Conservation (phyloP, 1,140 invertebrate species). For the Pissodes strobi region DNA sequence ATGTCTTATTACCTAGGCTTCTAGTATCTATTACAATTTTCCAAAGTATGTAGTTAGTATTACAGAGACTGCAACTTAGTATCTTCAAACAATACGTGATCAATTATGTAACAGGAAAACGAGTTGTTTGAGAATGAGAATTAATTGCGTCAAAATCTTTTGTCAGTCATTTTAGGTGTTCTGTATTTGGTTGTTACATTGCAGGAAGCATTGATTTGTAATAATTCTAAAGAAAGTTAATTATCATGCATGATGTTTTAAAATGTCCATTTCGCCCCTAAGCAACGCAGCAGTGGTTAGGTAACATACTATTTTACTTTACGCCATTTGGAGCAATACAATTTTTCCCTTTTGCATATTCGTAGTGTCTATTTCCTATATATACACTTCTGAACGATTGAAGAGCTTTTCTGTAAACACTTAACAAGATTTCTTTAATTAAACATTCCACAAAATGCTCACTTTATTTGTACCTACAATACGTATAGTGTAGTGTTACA, state of each 20-base stretch:
- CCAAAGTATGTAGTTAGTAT: background rate
- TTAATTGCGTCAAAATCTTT: no score
- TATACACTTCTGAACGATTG: background rate
- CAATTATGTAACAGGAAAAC: no score
- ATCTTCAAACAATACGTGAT: background rate
- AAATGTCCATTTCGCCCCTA: slow-evolving; percentile 2
- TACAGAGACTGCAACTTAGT: background rate
- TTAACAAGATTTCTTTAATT: no score
- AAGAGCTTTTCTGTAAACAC: background rate
- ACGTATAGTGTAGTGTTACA: no score
- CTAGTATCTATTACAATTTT: background rate
- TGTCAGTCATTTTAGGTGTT: no score
- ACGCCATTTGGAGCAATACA: slow-evolving; percentile 3
- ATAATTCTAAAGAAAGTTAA: slow-evolving; percentile 2
- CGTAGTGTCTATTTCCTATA: background rate
- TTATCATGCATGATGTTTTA: slow-evolving; percentile 1
- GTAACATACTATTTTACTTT: background rate
- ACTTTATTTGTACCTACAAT: no score
- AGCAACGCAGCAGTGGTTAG: slow-evolving; percentile 3
- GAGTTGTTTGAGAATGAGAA: no score
- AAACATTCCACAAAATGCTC: no score
- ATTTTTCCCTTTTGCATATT: no score
- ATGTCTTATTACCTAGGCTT: no score
- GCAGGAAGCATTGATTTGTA: background rate
- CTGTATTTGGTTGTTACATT: no score